Percentiles rank a stretch among this genome's conserved stretches.
Evolutionary conservation across 2,888 invertebrate genomes (phyloP).

Genomic region (Scaptomyza cyrtandrae): DNA sequence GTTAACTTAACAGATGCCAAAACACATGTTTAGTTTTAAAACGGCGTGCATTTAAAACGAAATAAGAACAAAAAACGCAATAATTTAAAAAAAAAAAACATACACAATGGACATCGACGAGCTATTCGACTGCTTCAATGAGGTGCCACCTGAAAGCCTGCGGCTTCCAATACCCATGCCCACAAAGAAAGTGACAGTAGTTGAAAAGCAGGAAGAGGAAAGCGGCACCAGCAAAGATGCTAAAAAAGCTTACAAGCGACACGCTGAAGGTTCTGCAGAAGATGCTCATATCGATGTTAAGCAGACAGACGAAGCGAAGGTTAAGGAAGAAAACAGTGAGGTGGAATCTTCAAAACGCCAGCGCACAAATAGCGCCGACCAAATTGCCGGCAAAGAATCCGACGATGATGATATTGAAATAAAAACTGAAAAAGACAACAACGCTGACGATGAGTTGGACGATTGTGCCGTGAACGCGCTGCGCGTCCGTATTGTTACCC

Average conservation of each 20-base stretch:
- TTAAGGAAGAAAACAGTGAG: neutral
- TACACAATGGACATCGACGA: constrained; percentile 83
- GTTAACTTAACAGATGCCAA: constrained; percentile 1
- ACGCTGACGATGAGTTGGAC: constrained; percentile 60
- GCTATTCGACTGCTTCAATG: constrained; percentile 83
- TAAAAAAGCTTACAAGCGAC: constrained; percentile 32
- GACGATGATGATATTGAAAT: constrained; percentile 20
- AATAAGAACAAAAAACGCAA: neutral
- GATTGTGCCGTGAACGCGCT: constrained; percentile 89
- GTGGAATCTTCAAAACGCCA: constrained; percentile 34
- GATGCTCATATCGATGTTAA: neutral
- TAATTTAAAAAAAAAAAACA: neutral
- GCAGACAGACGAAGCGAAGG: neutral
- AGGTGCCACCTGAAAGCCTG: constrained; percentile 56
- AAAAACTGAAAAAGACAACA: constrained; percentile 15
- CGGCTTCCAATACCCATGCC: constrained; percentile 20
- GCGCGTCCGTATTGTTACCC: constrained; percentile 92
- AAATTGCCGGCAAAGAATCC: constrained; percentile 25
- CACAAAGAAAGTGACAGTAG: neutral
- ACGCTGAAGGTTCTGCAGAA: neutral
- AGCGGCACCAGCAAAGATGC: constrained; percentile 12
- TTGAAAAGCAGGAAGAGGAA: constrained; percentile 8
- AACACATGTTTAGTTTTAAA: constrained; percentile 29
- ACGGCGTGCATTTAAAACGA: constrained; percentile 1
- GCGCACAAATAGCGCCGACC: constrained; percentile 16